Conservation (phyloP, 2,888 invertebrate species). For the Agonopterix arenella region DNA sequence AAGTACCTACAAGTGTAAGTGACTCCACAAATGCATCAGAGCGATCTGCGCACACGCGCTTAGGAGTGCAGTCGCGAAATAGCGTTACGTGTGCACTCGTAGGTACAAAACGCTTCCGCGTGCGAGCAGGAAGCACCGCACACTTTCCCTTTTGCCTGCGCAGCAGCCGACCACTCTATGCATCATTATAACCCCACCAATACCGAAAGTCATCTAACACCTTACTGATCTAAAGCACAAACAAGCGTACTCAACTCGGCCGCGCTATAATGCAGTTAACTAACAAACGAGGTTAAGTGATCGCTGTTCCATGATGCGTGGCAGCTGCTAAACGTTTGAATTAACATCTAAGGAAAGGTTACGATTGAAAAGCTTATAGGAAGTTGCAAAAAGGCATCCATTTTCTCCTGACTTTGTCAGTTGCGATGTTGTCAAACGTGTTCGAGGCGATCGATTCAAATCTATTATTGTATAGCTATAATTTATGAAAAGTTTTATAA, state of each 20-base stretch:
- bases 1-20: no score
- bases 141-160: conserved; percentile 75
- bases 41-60: conserved; percentile 5
- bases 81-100: conserved; percentile 23
- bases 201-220: conserved; percentile 20
- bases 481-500: conserved; percentile 29
- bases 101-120: conserved; percentile 61
- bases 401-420: no score
- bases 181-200: conserved; percentile 53
- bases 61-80: neutral
- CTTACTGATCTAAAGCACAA: conserved; percentile 13
- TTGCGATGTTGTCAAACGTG: no score
- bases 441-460: no score
- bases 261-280: conserved; percentile 62
- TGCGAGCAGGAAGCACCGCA: conserved; percentile 66
- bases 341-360: conserved; percentile 20
- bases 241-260: conserved; percentile 26
- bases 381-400: neutral
- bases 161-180: conserved; percentile 66
- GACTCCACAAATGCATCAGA: neutral
- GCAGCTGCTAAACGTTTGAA: conserved; percentile 58
- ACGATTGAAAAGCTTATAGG: neutral
- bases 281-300: conserved; percentile 67
- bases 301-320: conserved; percentile 51
- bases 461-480: neutral